These are phyloP conservation scores for Andrena marginata DNA, from an alignment of 2,888 invertebrate genomes.

Conservation along the genomic window DNA sequence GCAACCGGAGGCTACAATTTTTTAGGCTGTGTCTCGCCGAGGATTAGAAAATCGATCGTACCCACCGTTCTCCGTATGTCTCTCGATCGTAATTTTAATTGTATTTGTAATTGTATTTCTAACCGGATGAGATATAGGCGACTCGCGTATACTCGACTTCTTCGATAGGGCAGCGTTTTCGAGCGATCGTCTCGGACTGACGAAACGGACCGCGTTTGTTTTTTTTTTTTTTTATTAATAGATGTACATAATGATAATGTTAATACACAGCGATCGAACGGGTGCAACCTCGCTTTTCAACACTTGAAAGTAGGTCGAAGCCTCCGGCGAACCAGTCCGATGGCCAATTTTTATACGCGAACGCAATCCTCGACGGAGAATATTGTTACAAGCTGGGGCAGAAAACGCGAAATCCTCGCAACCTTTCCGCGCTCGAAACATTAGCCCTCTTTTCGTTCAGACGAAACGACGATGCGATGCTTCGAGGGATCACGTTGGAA, in stretches of 20 bases:
- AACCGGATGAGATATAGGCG: not conserved
- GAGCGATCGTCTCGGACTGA: not conserved
- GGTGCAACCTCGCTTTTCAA: not conserved
- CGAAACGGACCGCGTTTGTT: not conserved
- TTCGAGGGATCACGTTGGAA: not conserved
- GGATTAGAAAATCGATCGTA: not conserved
- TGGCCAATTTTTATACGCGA: not conserved
- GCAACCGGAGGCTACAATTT: not conserved
- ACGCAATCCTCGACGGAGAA: not conserved
- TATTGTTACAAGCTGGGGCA: not conserved
- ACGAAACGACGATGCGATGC: not conserved
- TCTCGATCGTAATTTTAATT: constrained; percentile 5
- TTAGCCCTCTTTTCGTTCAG: not conserved
- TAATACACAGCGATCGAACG: not conserved
- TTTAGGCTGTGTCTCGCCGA: not conserved
- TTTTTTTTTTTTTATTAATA: constrained; percentile 1
- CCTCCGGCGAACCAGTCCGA: constrained; percentile 7
- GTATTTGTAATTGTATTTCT: not conserved
- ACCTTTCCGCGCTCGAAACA: not conserved
- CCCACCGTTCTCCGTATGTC: not conserved
- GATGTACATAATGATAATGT: constrained; percentile 11
- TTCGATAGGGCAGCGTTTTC: not conserved
- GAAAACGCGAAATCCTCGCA: not conserved
- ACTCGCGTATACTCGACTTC: not conserved
- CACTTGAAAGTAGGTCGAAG: not conserved